A percentile compares a stretch with the other conserved stretches of the same genome.
Conservation (phyloP, 2,113 vertebrate species). For the Mirza zaza region DNA sequence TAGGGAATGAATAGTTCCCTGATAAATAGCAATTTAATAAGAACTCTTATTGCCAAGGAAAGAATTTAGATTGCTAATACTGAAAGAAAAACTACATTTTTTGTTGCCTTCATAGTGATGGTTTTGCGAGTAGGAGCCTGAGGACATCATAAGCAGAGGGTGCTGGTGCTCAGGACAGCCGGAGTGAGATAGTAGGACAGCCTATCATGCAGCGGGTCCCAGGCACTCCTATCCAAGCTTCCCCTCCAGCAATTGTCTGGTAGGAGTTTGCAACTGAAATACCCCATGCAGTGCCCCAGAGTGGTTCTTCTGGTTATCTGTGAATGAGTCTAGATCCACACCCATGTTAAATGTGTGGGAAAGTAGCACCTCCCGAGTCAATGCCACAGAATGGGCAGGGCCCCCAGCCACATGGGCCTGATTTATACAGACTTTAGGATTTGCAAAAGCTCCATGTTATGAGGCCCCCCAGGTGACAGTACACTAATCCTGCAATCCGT, state of each 20-base stretch:
- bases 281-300: neutral
- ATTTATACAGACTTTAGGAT: neutral
- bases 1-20: neutral
- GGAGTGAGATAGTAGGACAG: neutral
- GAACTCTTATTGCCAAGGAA: neutral
- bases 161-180: neutral
- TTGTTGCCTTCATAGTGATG: neutral
- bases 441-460: neutral
- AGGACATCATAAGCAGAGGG: neutral
- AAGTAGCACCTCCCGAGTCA: neutral
- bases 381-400: neutral
- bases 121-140: neutral
- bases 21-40: neutral
- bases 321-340: too few species aligned
- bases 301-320: too few species aligned
- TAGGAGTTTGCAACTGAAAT: neutral
- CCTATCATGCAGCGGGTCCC: too few species aligned
- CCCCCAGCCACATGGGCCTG: neutral
- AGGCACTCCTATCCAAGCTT: neutral
- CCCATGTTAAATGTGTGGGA: neutral
- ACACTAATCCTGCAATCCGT: neutral
- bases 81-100: neutral
- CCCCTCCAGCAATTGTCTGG: neutral
- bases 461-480: neutral
- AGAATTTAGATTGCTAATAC: neutral